These are phyloP conservation scores for Narcine bancroftii DNA, from an alignment of 2,113 vertebrate genomes.

Conservation along the genomic window DNA sequence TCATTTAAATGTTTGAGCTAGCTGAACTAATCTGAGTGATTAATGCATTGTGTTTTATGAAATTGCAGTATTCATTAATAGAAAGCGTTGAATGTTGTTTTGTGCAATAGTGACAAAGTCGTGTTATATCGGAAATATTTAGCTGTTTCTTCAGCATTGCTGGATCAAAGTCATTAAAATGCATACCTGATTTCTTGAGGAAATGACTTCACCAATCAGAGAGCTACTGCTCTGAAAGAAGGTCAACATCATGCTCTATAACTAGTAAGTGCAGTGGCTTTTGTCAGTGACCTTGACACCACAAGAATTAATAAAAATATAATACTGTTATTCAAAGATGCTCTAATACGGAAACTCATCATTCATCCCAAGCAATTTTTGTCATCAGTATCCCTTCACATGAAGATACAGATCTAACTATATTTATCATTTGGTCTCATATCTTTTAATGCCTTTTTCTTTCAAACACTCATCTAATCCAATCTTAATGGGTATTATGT, in stretches of 20 bases:
- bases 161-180: background rate
- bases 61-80: background rate
- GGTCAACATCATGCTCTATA: background rate
- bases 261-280: background rate
- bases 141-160: no score
- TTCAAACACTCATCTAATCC: background rate
- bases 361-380: background rate
- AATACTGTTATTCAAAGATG: background rate
- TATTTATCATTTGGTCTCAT: background rate
- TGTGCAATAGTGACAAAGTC: background rate
- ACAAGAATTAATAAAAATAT: background rate
- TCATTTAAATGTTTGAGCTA: background rate
- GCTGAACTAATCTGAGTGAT: background rate
- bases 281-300: background rate
- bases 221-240: background rate
- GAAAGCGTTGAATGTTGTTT: background rate
- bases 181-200: background rate
- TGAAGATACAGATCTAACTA: background rate
- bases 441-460: background rate
- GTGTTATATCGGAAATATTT: background rate
- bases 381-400: background rate
- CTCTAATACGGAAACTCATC: background rate
- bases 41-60: background rate
- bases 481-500: background rate
- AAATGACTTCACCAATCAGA: background rate